Evolutionary conservation across 2,888 invertebrate genomes (phyloP).

Genomic region (Pedicia rivosa): DNA sequence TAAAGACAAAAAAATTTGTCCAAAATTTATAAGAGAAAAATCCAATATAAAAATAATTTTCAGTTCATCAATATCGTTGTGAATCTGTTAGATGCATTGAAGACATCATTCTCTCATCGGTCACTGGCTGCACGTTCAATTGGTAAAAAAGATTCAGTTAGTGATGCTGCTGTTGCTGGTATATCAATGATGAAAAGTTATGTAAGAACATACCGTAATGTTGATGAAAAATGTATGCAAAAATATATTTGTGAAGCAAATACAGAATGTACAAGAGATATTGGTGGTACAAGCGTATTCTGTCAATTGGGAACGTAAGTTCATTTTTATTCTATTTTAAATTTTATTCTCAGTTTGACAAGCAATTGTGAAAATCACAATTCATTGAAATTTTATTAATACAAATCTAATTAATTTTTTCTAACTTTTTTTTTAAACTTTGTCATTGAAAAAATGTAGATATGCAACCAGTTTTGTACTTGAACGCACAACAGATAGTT

Average conservation of each 20-base stretch:
- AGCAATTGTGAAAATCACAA: too few species aligned
- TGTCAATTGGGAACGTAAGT: constrained; percentile 89
- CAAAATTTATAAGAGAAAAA: too few species aligned
- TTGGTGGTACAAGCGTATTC: constrained; percentile 69
- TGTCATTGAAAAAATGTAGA: too few species aligned
- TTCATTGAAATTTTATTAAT: not conserved
- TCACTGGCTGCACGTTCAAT: constrained; percentile 70
- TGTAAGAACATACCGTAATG: constrained; percentile 59
- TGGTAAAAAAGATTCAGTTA: constrained; percentile 76
- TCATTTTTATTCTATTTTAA: constrained; percentile 4
- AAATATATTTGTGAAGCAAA: constrained; percentile 84
- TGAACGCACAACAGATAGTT: constrained; percentile 55
- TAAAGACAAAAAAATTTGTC: too few species aligned
- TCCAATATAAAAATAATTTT: too few species aligned
- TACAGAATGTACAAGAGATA: constrained; percentile 67
- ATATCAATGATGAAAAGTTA: constrained; percentile 83
- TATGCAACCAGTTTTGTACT: constrained; percentile 76
- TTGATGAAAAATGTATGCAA: constrained; percentile 70
- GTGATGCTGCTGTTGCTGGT: constrained; percentile 77
- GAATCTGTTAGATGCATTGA: constrained; percentile 77
- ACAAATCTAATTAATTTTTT: not conserved
- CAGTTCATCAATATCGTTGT: constrained; percentile 88
- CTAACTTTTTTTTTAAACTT: constrained; percentile 1
- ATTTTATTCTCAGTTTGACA: not conserved
- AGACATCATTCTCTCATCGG: constrained; percentile 84